These are phyloP conservation scores for Allophyes oxyacanthae DNA, from an alignment of 2,888 invertebrate genomes.

Conservation along the genomic window DNA sequence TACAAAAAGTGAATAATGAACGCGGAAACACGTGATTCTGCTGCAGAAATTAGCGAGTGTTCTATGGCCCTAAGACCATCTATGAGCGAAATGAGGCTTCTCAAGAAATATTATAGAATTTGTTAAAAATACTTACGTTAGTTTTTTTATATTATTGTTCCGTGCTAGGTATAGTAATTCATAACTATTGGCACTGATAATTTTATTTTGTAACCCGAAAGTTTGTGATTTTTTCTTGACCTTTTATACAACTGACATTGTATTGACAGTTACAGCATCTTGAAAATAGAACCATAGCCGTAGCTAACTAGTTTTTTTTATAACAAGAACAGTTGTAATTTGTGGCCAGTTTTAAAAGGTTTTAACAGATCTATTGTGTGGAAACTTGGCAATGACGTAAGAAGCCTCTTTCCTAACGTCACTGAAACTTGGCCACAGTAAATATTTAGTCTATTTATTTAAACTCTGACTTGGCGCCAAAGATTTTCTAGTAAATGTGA, in stretches of 20 bases:
- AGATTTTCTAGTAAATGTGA: no score
- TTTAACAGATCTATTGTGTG: neutral
- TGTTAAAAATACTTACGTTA: slow-evolving; percentile 69
- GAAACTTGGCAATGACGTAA: no score
- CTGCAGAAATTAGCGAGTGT: no score
- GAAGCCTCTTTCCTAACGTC: no score
- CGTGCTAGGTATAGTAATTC: slow-evolving; percentile 64
- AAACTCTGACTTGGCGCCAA: no score
- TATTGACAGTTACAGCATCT: slow-evolving; percentile 53
- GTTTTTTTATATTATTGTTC: slow-evolving; percentile 51
- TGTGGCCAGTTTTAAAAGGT: slow-evolving; percentile 20
- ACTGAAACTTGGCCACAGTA: no score
- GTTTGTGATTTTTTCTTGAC: slow-evolving; percentile 63
- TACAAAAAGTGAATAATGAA: no score
- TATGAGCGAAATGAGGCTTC: no score
- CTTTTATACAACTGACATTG: slow-evolving; percentile 75
- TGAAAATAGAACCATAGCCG: slow-evolving; percentile 68
- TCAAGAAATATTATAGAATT: neutral
- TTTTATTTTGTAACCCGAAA: slow-evolving; percentile 88
- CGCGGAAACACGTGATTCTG: no score
- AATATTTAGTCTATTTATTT: no score
- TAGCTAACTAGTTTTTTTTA: slow-evolving; percentile 37
- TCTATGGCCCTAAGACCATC: no score
- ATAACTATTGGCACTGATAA: slow-evolving; percentile 81
- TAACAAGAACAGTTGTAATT: neutral